These are phyloP conservation scores for Lepidothrix coronata DNA, from an alignment of 2,113 vertebrate genomes.

Conservation along the genomic window DNA sequence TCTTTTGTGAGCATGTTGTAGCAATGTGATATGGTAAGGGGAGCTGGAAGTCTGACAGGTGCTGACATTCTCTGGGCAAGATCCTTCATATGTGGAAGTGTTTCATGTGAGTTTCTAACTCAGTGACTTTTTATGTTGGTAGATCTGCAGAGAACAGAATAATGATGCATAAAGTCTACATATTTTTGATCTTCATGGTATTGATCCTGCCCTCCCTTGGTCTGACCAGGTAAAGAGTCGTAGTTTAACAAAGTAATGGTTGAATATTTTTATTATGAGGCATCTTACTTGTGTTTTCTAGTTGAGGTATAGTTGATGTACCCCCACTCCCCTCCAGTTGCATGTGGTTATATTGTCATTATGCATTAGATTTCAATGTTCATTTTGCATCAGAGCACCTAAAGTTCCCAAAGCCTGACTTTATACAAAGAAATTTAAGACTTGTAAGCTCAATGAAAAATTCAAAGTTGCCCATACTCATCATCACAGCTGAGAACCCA, in stretches of 20 bases:
- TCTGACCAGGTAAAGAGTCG: slow-evolving; percentile 88
- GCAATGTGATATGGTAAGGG: not conserved
- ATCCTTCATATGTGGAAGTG: not conserved
- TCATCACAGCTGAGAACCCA: not conserved
- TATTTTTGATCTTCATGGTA: slow-evolving; percentile 97
- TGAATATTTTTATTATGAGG: not conserved
- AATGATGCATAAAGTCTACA: slow-evolving; percentile 95
- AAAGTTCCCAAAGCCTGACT: not conserved
- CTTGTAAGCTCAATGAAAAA: not conserved
- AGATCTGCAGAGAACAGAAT: slow-evolving; percentile 90
- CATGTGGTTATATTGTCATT: not conserved
- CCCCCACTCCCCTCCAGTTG: not conserved
- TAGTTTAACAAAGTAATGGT: not conserved
- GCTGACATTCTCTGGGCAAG: not conserved
- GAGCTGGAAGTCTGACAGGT: not conserved
- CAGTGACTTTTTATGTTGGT: not conserved
- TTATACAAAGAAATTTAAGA: not conserved
- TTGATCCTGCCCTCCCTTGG: slow-evolving; percentile 94
- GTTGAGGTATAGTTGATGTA: not conserved
- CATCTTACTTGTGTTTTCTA: not conserved
- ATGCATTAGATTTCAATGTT: not conserved
- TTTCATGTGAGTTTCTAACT: not conserved
- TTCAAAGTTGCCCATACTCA: not conserved
- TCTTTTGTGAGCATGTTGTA: not conserved
- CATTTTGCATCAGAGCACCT: not conserved